Conservation (phyloP, 2,113 vertebrate genomes). For the Typhlomys cinereus region DNA sequence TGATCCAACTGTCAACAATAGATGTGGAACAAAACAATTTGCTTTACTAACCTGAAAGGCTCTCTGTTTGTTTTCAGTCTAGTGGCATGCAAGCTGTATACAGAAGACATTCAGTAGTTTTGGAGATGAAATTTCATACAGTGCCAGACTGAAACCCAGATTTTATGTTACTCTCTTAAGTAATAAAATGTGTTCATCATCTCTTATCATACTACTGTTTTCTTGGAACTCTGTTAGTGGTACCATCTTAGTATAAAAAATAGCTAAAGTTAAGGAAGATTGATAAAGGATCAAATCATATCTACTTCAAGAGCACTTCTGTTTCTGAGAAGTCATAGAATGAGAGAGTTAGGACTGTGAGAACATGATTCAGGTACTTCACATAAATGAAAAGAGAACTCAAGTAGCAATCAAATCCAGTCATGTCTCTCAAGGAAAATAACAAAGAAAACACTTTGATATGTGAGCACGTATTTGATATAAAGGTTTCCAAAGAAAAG, state of each 20-base stretch:
- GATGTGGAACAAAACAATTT: not conserved
- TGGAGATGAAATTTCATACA: not conserved
- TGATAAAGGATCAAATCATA: conserved; percentile 3
- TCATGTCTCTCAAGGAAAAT: conserved; percentile 2
- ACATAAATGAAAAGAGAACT: conserved; percentile 8
- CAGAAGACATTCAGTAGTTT: not conserved
- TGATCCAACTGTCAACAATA: not conserved
- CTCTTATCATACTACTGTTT: not conserved
- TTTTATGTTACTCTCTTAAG: not conserved
- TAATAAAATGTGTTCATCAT: not conserved
- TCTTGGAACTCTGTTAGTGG: not conserved
- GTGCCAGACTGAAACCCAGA: not conserved
- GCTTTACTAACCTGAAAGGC: not conserved
- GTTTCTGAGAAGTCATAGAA: conserved; percentile 42
- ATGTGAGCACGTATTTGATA: not conserved
- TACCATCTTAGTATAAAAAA: not conserved
- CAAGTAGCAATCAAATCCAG: not conserved
- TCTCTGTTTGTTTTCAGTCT: not conserved
- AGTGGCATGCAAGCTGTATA: not conserved
- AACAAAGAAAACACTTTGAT: conserved; percentile 1
- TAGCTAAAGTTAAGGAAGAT: conserved; percentile 38
- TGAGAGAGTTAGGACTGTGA: conserved; percentile 2
- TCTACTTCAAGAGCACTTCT: conserved; percentile 23
- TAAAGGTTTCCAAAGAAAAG: conserved; percentile 4
- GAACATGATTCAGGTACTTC: conserved; percentile 30